Base-by-base conservation (phyloP, 2,888 invertebrate species). In the Polyploca ridens region DNA sequence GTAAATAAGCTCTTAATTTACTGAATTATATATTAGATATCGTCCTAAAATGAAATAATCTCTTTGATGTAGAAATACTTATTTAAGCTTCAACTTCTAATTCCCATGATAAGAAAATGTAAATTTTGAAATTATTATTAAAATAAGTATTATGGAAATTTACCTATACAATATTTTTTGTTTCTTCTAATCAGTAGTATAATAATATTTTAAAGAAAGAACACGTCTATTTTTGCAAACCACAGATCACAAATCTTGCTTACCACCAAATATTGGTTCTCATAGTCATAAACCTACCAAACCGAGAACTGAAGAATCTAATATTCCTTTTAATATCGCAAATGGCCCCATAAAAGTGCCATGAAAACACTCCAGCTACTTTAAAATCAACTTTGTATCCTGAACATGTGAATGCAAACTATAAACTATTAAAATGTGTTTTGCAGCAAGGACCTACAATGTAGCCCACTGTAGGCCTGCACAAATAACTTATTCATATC, bases 401-500 rank as follows among this genome's bases (percentile, higher is more conserved):
- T 66, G 59, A 64, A 38, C 66, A 65, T 64, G 72, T 54, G 72
- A 83, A 82, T 74, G 69, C 69, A 75, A 69, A 76, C 72, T 74
- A 78, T 84, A 78, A 85, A 82, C 79, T 84, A 85, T 86, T 84
- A 83, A 86, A 84, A 84, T 81, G 69, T 71, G 19, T 54, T 54
- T 54, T 66, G 62, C 62, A 69, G 46, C 71, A 66, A 71, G 69
- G 68, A 67, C 66, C 66, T 69, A 76, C 74, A 72, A 73, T 70
- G 73, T 68, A 65, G 65, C 62, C 71, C 69, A 19, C 4, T n/a
- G 54, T 59, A 59, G 33, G 62, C 19, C 62, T 66, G 61, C 62
- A 64, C 70, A 73, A 75, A 85, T 88, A 84, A 86, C 81, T 86
- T 87, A 88, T 88, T 88, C 87, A 88, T 81, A 79, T 73, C 78